A percentile compares a stretch with the other conserved stretches of the same genome.
Conservation (phyloP, 1,140 invertebrate genomes). For the Formica exsecta region DNA sequence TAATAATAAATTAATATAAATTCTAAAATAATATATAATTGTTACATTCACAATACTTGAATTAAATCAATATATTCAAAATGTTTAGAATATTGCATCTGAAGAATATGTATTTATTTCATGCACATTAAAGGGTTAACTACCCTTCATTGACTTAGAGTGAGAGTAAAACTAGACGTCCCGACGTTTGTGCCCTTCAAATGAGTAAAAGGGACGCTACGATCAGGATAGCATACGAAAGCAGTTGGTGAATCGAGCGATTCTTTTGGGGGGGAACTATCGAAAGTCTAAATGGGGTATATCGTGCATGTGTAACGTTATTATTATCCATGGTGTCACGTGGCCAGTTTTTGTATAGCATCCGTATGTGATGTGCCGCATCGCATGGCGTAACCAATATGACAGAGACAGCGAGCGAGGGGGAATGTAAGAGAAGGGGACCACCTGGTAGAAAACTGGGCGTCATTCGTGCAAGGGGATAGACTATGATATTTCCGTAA, state of each 20-base stretch:
- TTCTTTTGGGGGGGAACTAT: slow-evolving; percentile 45
- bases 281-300: slow-evolving; percentile 61
- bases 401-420: slow-evolving; percentile 16
- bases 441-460: slow-evolving; percentile 71
- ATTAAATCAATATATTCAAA: neutral
- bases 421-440: slow-evolving; percentile 47
- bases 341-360: slow-evolving; percentile 70
- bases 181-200: slow-evolving; percentile 68
- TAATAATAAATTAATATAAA: slow-evolving; percentile 8
- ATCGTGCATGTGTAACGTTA: slow-evolving; percentile 66
- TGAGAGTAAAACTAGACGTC: slow-evolving; percentile 61
- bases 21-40: neutral
- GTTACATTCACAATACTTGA: neutral
- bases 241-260: slow-evolving; percentile 67
- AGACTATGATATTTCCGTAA: slow-evolving; percentile 69
- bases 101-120: neutral
- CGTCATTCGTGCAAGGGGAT: slow-evolving; percentile 26
- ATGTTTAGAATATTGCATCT: neutral
- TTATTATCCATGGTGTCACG: slow-evolving; percentile 70
- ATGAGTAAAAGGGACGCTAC: slow-evolving; percentile 70
- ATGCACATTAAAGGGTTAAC: slow-evolving; percentile 3
- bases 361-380: slow-evolving; percentile 49
- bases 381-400: slow-evolving; percentile 29
- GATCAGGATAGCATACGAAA: slow-evolving; percentile 69
- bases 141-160: slow-evolving; percentile 4